phyloP scores from a whole-genome alignment of 2,113 vertebrate species.

The Forbesichthys agassizii region DNA sequence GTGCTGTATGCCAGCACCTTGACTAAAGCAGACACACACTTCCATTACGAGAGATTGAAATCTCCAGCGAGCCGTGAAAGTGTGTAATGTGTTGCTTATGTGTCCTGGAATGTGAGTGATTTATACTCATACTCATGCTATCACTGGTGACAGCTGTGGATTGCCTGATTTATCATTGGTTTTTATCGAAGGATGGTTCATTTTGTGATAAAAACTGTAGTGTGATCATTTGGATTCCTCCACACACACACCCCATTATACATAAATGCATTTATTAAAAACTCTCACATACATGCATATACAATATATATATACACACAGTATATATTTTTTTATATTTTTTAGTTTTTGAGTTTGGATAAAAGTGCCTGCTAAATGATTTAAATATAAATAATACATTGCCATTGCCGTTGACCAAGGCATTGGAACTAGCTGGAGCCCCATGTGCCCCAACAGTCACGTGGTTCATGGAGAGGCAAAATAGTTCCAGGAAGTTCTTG shows the following conservation, averaged over 20 bases:
- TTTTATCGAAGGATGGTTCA: constrained; percentile 1
- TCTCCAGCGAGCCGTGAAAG: constrained; percentile 53
- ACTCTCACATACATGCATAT: background rate
- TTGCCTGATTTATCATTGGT: background rate
- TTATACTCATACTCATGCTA: constrained; percentile 31
- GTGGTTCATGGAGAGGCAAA: too few species aligned
- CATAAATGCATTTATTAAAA: too few species aligned
- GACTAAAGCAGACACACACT: constrained; percentile 43
- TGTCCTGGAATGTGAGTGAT: constrained; percentile 39
- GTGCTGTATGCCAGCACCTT: constrained; percentile 35
- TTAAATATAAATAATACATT: too few species aligned
- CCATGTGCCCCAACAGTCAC: too few species aligned
- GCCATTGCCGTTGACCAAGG: too few species aligned
- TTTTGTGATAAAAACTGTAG: background rate
- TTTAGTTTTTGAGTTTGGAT: too few species aligned
- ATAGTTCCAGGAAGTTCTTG: too few species aligned
- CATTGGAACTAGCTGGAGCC: too few species aligned
- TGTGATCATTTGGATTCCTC: background rate
- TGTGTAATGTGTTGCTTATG: constrained; percentile 46
- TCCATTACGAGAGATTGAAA: constrained; percentile 62
- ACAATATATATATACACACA: background rate
- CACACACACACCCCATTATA: background rate
- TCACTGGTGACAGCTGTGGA: constrained; percentile 8
- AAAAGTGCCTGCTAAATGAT: too few species aligned
- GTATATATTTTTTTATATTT: too few species aligned